Evolutionary conservation across 2,113 vertebrate species (phyloP).

Genomic region (Toxotes jaculatrix): DNA sequence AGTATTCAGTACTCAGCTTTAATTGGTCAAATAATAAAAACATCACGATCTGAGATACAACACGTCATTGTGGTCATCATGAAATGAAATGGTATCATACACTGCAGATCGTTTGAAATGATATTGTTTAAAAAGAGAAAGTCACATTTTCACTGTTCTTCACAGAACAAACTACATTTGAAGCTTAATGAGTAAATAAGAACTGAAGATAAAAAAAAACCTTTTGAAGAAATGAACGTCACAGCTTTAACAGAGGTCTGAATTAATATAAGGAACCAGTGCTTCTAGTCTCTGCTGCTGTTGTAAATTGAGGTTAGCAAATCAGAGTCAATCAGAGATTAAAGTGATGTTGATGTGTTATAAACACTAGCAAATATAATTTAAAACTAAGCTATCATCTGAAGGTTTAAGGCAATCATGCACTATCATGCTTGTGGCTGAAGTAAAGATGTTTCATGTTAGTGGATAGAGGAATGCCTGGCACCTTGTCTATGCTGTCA

Average conservation of each 20-base stretch:
- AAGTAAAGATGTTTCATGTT: neutral
- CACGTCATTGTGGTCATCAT: neutral
- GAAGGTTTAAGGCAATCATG: neutral
- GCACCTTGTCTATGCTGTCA: constrained; percentile 59
- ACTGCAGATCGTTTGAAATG: neutral
- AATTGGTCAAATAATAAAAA: neutral
- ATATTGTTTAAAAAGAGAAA: neutral
- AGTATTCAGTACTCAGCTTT: neutral
- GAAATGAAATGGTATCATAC: neutral
- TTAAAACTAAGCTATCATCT: neutral
- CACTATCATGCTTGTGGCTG: constrained; percentile 2
- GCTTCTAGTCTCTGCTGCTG: too few species aligned
- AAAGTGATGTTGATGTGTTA: neutral
- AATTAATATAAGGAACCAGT: too few species aligned
- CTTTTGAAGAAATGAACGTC: neutral
- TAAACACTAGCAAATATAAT: neutral
- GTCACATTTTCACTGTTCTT: too few species aligned
- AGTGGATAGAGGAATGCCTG: constrained; percentile 64
- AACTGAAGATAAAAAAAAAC: neutral
- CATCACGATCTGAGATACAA: neutral
- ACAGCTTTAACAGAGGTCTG: neutral
- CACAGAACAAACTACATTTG: neutral
- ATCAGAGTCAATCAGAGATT: neutral
- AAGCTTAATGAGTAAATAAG: too few species aligned
- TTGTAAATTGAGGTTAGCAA: neutral